Evolutionary conservation across 2,113 vertebrate genomes (phyloP).

Genomic region (Neogale vison): DNA sequence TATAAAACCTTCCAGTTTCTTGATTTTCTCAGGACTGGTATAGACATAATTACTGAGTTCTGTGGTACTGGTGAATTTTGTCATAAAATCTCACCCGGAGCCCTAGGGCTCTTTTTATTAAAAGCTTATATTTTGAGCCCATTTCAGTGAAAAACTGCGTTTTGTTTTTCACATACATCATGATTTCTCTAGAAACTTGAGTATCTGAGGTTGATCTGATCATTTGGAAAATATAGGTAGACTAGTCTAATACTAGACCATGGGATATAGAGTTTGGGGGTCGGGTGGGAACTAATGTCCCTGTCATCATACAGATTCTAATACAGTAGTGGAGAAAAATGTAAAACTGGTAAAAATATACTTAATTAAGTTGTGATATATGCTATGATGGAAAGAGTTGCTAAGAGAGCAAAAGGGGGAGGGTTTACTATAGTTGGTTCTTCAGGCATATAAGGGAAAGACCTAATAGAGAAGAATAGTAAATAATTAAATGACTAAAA

Average conservation of each 20-base stretch:
- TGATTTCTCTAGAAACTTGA: not conserved
- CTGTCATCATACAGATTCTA: not conserved
- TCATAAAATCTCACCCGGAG: not conserved
- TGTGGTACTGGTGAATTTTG: not conserved
- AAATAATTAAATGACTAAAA: not conserved
- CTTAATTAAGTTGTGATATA: not conserved
- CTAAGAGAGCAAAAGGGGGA: not conserved
- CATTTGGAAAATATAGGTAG: slow-evolving; percentile 20
- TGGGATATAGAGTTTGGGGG: not conserved
- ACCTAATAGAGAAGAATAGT: not conserved
- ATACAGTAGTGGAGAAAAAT: not conserved
- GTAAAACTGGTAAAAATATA: not conserved
- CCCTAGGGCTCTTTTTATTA: not conserved
- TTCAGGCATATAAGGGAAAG: not conserved
- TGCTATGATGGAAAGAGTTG: not conserved
- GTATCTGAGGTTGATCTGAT: not conserved
- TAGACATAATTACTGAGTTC: not conserved
- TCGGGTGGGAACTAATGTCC: not conserved
- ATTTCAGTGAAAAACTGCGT: not conserved
- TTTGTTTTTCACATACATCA: not conserved
- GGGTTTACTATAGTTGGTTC: not conserved
- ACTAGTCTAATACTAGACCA: not conserved
- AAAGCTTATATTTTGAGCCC: not conserved
- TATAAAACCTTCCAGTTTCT: slow-evolving; percentile 7
- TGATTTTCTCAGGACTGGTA: not conserved